Conservation (phyloP, 1,140 invertebrate genomes). For the Sipha flava region DNA sequence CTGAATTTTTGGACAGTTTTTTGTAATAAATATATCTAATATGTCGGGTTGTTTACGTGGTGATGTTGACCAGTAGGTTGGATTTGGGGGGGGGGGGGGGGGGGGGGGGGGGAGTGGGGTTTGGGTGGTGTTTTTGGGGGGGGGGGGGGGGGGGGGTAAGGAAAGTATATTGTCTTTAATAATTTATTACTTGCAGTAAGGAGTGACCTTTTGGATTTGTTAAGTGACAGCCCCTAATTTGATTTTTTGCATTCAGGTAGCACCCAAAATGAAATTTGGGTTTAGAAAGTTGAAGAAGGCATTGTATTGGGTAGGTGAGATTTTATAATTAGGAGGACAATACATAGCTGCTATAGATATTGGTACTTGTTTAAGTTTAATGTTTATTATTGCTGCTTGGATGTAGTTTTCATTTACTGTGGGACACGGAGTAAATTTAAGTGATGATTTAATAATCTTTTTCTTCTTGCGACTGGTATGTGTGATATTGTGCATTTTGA, state of each 20-base stretch:
- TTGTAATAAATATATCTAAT: constrained; percentile 1
- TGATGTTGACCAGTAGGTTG: constrained; percentile 10
- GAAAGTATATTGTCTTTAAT: neutral
- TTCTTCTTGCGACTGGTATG: no score
- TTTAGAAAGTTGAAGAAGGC: neutral
- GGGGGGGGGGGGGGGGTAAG: no score
- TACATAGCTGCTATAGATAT: neutral
- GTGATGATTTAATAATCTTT: neutral
- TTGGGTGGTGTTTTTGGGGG: no score
- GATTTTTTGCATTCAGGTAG: neutral
- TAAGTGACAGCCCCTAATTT: neutral
- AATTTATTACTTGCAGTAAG: neutral
- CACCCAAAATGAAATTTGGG: neutral
- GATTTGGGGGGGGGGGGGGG: neutral
- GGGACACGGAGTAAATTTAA: neutral
- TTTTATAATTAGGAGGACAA: constrained; percentile 6
- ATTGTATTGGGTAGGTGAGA: neutral
- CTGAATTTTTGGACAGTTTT: neutral
- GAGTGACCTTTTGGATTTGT: neutral
- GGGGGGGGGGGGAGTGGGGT: no score
- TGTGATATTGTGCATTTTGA: no score
- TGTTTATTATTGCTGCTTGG: neutral
- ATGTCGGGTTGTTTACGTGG: neutral
- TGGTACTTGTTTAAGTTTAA: neutral
- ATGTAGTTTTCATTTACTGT: neutral